Conservation (phyloP, 2,113 vertebrate species). For the Orientallactaga bullata region DNA sequence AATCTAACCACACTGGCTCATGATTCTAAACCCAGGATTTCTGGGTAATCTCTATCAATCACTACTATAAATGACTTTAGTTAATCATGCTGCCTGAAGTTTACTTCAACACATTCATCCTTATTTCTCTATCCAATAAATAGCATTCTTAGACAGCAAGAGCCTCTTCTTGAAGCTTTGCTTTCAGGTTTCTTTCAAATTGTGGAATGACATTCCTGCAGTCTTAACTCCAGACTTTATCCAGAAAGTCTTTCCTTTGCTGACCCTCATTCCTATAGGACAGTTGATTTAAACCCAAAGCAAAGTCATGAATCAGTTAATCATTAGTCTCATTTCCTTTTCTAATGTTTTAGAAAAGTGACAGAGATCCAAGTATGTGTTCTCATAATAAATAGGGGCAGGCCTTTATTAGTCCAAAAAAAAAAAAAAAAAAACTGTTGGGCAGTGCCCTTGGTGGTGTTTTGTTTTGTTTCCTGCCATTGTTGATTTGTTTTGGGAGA, state of each 20-base stretch:
- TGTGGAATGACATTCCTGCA: slow-evolving; percentile 14
- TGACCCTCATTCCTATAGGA: slow-evolving; percentile 23
- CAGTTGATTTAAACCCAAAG: slow-evolving; percentile 40
- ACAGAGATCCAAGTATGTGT: neutral
- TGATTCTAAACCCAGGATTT: neutral
- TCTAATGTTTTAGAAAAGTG: neutral
- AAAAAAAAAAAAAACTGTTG: slow-evolving; percentile 1
- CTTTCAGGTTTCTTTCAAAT: slow-evolving; percentile 48
- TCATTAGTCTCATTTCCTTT: slow-evolving; percentile 20
- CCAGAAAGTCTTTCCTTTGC: slow-evolving; percentile 1
- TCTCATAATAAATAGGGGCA: neutral
- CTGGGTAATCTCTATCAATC: neutral
- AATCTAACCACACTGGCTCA: neutral
- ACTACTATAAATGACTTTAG: neutral
- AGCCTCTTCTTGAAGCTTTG: slow-evolving; percentile 18
- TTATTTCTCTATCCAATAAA: slow-evolving; percentile 13
- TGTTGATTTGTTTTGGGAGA: slow-evolving; percentile 3
- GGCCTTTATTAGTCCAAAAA: neutral
- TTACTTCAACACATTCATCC: slow-evolving; percentile 19
- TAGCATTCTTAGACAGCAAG: slow-evolving; percentile 31
- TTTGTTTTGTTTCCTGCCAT: neutral
- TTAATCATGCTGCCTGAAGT: neutral
- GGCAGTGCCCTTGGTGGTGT: neutral
- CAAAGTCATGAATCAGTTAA: slow-evolving; percentile 30
- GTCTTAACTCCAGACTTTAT: slow-evolving; percentile 14